Base-by-base conservation (phyloP, 2,888 invertebrate species). In the Agrilus cyanescens region DNA sequence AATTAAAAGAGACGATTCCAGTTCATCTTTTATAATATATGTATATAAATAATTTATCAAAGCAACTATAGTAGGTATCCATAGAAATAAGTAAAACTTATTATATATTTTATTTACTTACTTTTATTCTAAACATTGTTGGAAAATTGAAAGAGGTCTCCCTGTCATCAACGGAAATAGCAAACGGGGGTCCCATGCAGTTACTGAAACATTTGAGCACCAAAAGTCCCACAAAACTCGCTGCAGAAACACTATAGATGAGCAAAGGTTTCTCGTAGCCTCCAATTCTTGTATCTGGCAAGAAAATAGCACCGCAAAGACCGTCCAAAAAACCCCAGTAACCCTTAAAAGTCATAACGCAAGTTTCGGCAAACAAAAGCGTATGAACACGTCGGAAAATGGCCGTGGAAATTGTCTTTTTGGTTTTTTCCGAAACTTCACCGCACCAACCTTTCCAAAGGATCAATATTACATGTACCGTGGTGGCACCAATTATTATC, bases 61-160 rank as follows among this genome's bases (percentile, higher is more conserved):
- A 5, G 2, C 7, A 8, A 2, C 7, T 20, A 6, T 34, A 12
- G 16, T 10, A 4, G 2, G 1, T 10, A 12, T 13, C 3, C 8
- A 34, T 34, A 12, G 12, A 18, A 13, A 14, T 16, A 34, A 3
- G 4, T 34, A 2, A 18, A 34, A 32, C 32, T 33, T 15, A 12
- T 34, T 12, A 12, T 34, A 6, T 14, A 14, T 37, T 41, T 25
- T 4, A 37, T 4, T 16, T 30, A 65, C 69, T 67, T 53, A 74
- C 73, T 51, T 53, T 48, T 5, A 56, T 62, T 15, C 65, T 62
- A 51, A 68, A 78, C 50, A 76, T 67, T 1, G 80, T 79, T 5
- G 74, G 68, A 56, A 78, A 78, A 41, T 69, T 62, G 53, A 78
- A 80, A 1, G 74, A 73, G 32, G 69, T 62, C 30, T 69, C 69